Conservation (phyloP, 2,113 vertebrate genomes). For the Scartelaos histophorus region DNA sequence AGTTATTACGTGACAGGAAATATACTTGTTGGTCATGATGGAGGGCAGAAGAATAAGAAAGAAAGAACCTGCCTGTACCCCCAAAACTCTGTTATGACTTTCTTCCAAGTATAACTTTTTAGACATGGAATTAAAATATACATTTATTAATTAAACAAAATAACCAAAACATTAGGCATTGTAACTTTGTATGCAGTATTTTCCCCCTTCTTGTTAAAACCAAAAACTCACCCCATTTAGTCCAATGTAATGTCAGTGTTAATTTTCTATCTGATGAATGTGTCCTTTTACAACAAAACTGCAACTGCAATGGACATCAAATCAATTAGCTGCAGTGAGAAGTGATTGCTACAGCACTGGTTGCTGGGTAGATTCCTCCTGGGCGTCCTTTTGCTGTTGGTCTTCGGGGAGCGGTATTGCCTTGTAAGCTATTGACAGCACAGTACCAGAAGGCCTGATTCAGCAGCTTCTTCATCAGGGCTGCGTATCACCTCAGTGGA, state of each 20-base stretch:
- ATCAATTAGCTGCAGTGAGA: slow-evolving; percentile 14
- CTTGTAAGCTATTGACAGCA: slow-evolving; percentile 51
- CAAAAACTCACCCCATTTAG: background rate
- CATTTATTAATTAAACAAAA: background rate
- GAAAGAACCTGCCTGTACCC: background rate
- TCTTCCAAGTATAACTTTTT: background rate
- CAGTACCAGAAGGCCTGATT: slow-evolving; percentile 41
- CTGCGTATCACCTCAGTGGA: slow-evolving; percentile 18
- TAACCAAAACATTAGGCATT: background rate
- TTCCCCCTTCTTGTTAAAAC: background rate
- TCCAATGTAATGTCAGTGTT: background rate
- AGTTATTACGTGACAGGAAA: background rate
- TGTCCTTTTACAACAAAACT: background rate
- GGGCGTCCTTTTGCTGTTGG: slow-evolving; percentile 15
- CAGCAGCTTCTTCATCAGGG: slow-evolving; percentile 56
- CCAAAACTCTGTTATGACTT: background rate
- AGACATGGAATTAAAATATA: background rate
- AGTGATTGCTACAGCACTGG: slow-evolving; percentile 7
- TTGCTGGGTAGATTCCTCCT: slow-evolving; percentile 53
- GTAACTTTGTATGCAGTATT: background rate
- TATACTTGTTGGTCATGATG: background rate
- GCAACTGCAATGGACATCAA: background rate
- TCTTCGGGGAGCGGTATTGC: slow-evolving; percentile 30
- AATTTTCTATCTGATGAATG: background rate
- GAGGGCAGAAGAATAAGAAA: background rate